Evolutionary conservation across 2,113 vertebrate genomes (phyloP).

Genomic region (Collichthys lucidus): DNA sequence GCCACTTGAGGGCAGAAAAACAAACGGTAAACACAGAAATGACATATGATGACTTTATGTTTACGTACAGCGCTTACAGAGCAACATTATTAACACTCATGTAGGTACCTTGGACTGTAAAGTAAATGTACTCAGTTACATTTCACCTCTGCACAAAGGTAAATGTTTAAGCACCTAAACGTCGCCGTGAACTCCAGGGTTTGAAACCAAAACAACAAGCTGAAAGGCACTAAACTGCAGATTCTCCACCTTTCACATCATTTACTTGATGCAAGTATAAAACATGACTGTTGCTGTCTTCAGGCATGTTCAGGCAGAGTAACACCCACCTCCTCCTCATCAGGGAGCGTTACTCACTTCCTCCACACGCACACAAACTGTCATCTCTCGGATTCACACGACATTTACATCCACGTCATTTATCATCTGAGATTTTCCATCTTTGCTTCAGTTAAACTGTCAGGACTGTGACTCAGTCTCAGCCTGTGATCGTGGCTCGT

Average conservation of each 20-base stretch:
- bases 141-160: too few relatives aligned
- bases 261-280: neutral
- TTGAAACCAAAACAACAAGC: neutral
- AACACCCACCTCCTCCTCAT: neutral
- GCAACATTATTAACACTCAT: too few relatives aligned
- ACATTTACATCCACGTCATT: neutral
- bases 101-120: too few relatives aligned
- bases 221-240: neutral
- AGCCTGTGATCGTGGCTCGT: neutral
- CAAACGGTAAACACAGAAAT: too few relatives aligned
- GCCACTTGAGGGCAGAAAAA: too few relatives aligned
- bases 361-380: conserved; percentile 22
- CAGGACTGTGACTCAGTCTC: neutral
- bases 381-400: neutral
- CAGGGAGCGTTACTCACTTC: conserved; percentile 40
- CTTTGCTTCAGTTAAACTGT: neutral
- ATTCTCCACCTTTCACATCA: neutral
- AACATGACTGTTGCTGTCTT: too few relatives aligned
- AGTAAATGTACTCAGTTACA: too few relatives aligned
- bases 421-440: neutral
- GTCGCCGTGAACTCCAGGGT: too few relatives aligned
- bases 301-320: neutral
- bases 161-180: too few relatives aligned
- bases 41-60: too few relatives aligned
- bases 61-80: too few relatives aligned